Conservation (phyloP, 2,888 invertebrate genomes). For the Isoperla grammatica region DNA sequence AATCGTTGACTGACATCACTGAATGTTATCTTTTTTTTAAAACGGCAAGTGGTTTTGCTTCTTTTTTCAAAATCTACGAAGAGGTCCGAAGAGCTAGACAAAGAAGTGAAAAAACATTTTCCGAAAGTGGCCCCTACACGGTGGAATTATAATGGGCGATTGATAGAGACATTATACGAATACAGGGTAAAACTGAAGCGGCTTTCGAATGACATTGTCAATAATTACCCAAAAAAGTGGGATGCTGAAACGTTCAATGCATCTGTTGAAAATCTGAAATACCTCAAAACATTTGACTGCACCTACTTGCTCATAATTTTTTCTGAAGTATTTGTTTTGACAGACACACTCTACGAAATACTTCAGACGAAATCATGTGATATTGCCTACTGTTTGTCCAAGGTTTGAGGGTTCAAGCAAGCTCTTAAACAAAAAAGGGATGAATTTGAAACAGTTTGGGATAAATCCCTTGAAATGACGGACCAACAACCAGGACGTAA, state of each 20-base stretch:
- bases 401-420: too few species aligned
- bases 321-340: not conserved
- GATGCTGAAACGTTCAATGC: too few species aligned
- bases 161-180: constrained; percentile 5
- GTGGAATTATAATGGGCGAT: not conserved
- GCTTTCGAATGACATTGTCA: not conserved
- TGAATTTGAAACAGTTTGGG: too few species aligned
- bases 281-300: not conserved
- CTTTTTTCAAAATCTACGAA: too few species aligned
- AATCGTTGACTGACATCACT: not conserved
- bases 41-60: not conserved
- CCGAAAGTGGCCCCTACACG: not conserved
- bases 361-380: too few species aligned
- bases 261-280: not conserved
- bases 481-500: too few species aligned
- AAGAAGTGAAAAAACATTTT: not conserved
- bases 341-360: too few species aligned
- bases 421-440: too few species aligned
- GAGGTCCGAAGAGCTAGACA: not conserved
- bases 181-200: not conserved
- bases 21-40: constrained; percentile 1
- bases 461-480: too few species aligned
- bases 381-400: too few species aligned
- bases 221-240: not conserved
- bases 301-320: not conserved